These are phyloP conservation scores for Drosophila pseudotakahashii DNA, from an alignment of 2,888 invertebrate species.

Conservation along the genomic window DNA sequence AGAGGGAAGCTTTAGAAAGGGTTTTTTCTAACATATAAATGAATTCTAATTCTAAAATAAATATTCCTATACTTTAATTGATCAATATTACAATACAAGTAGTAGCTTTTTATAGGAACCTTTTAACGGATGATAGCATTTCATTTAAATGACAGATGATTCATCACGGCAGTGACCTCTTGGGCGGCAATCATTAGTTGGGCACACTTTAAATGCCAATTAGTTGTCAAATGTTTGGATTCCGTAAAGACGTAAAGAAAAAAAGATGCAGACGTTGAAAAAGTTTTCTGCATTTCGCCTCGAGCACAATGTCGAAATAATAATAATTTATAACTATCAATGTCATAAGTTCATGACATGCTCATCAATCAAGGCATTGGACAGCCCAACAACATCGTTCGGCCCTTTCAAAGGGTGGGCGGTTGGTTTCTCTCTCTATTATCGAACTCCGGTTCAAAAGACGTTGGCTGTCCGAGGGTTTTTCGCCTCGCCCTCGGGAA, in stretches of 20 bases:
- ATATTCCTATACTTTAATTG: too few relatives aligned
- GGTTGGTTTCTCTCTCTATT: too few relatives aligned
- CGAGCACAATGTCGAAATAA: slow-evolving; percentile 73
- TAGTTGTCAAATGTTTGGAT: slow-evolving; percentile 72
- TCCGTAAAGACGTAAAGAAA: background rate
- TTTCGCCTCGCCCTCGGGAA: slow-evolving; percentile 17
- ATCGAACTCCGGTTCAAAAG: slow-evolving; percentile 41
- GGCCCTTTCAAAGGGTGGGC: too few relatives aligned
- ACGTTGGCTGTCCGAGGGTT: slow-evolving; percentile 36
- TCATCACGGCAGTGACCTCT: slow-evolving; percentile 43
- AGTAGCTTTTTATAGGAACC: background rate
- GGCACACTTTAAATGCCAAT: slow-evolving; percentile 74
- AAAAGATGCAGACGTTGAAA: slow-evolving; percentile 1
- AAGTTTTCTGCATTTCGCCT: slow-evolving; percentile 9
- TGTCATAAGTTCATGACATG: slow-evolving; percentile 83
- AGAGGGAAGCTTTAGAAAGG: background rate
- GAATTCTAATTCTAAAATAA: too few relatives aligned
- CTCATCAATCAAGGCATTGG: slow-evolving; percentile 82
- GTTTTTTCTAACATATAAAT: too few relatives aligned
- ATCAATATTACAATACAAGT: too few relatives aligned
- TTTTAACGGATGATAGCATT: too few relatives aligned
- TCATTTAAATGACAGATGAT: slow-evolving; percentile 15
- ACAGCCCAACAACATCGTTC: slow-evolving; percentile 59
- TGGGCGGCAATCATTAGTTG: slow-evolving; percentile 41
- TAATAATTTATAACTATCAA: slow-evolving; percentile 84